These are phyloP conservation scores for Coleophora flavipennella DNA, from an alignment of 2,888 invertebrate genomes.

Conservation along the genomic window DNA sequence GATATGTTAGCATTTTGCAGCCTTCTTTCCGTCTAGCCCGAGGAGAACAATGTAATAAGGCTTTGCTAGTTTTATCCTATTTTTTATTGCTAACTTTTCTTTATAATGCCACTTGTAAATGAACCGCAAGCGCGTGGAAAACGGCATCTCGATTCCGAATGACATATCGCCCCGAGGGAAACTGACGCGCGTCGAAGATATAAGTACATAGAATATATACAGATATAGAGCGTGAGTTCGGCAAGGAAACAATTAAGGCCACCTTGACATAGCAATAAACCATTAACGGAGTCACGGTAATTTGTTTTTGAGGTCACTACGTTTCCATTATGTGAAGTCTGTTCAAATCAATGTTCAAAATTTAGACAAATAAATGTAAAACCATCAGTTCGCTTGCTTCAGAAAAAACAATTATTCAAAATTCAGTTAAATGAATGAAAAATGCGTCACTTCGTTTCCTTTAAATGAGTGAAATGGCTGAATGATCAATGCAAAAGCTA, in stretches of 20 bases:
- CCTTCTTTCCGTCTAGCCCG: slow-evolving; percentile 23
- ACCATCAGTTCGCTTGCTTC: no score
- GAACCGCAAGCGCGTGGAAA: slow-evolving; percentile 17
- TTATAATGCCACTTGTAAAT: slow-evolving; percentile 37
- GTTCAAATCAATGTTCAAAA: no score
- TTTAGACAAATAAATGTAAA: no score
- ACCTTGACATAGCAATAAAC: slow-evolving; percentile 27
- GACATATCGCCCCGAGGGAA: no score
- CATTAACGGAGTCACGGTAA: slow-evolving; percentile 18
- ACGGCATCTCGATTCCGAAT: slow-evolving; percentile 14
- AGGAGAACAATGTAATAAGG: slow-evolving; percentile 37
- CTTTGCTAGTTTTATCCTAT: slow-evolving; percentile 49
- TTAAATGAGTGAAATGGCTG: no score
- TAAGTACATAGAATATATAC: slow-evolving; percentile 26
- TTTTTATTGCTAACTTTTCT: slow-evolving; percentile 51
- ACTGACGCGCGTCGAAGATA: no score
- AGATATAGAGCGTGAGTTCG: slow-evolving; percentile 24
- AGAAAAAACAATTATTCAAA: no score
- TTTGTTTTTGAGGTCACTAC: slow-evolving; percentile 5
- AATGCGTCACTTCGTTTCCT: neutral
- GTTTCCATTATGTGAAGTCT: slow-evolving; percentile 4
- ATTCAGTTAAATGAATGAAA: no score
- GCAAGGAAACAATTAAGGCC: slow-evolving; percentile 28
- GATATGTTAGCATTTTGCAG: slow-evolving; percentile 61
- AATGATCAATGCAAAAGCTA: no score